phyloP scores from a whole-genome alignment of 2,113 vertebrate genomes.

The Nibea albiflora region DNA sequence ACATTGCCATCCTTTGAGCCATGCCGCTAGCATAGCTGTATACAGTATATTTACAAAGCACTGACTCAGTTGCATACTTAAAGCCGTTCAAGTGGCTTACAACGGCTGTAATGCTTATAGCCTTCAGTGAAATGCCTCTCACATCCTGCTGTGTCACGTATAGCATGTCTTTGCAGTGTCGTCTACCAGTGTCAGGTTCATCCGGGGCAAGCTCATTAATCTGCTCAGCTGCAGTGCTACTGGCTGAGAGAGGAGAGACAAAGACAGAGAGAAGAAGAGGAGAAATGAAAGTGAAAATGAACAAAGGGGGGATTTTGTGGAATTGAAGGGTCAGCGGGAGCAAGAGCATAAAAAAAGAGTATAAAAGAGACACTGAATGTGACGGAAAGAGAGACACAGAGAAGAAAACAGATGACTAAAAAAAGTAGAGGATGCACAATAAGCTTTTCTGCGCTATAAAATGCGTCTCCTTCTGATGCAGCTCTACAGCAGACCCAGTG shows the following conservation, averaged over 20 bases:
- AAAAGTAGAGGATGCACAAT: not conserved
- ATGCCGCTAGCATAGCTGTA: not conserved
- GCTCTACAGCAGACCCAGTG: slow-evolving; percentile 19
- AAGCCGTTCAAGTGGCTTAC: slow-evolving; percentile 1
- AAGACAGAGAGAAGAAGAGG: slow-evolving; percentile 14
- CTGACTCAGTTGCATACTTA: not conserved
- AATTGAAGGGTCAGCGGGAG: slow-evolving; percentile 18
- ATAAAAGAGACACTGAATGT: not conserved
- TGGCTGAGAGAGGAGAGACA: slow-evolving; percentile 24
- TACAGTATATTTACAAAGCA: not conserved
- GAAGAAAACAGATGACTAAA: not conserved
- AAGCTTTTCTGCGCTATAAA: slow-evolving; percentile 1
- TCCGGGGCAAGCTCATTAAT: slow-evolving; percentile 63
- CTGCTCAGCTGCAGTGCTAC: slow-evolving; percentile 51
- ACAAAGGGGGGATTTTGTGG: slow-evolving; percentile 42
- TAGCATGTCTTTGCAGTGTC: slow-evolving; percentile 49
- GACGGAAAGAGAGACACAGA: not conserved
- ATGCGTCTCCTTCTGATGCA: slow-evolving; percentile 15
- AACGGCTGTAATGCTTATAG: not conserved
- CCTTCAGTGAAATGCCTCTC: slow-evolving; percentile 1
- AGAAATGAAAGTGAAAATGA: slow-evolving; percentile 41
- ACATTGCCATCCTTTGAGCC: not conserved
- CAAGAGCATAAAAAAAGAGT: not conserved
- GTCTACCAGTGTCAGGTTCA: slow-evolving; percentile 55
- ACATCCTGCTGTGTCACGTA: slow-evolving; percentile 50